These are phyloP conservation scores for Ophion ellenae DNA, from an alignment of 2,888 invertebrate species.

Conservation along the genomic window DNA sequence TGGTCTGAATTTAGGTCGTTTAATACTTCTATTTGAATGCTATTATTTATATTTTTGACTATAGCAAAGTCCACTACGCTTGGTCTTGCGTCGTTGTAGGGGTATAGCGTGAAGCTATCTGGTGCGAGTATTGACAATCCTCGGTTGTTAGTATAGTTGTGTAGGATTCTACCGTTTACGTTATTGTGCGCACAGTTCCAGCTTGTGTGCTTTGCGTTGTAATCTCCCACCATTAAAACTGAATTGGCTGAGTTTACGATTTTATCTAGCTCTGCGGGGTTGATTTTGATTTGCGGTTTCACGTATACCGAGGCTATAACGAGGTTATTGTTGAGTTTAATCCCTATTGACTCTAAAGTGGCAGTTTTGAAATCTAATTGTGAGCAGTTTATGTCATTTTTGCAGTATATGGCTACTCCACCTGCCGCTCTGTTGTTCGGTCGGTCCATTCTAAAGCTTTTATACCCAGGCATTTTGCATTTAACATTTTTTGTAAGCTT, in stretches of 20 bases:
- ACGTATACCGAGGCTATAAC: too few relatives aligned
- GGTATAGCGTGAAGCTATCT: not conserved
- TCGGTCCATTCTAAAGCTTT: too few relatives aligned
- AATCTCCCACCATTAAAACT: not conserved
- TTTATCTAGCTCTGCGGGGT: not conserved
- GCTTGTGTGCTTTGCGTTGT: not conserved
- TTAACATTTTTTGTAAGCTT: slow-evolving; percentile 5
- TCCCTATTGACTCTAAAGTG: too few relatives aligned
- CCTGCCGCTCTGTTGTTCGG: too few relatives aligned
- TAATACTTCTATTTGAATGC: not conserved
- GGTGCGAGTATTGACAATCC: not conserved
- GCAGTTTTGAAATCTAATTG: too few relatives aligned
- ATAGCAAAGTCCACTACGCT: not conserved
- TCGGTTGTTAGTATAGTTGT: not conserved
- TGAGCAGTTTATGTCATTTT: too few relatives aligned
- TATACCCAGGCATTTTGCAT: not conserved
- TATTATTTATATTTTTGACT: not conserved
- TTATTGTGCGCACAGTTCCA: not conserved
- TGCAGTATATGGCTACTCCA: too few relatives aligned
- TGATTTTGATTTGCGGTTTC: too few relatives aligned
- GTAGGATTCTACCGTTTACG: not conserved
- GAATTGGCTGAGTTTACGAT: not conserved
- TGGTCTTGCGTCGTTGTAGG: not conserved
- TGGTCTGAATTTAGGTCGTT: slow-evolving; percentile 25
- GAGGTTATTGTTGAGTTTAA: too few relatives aligned